These are phyloP conservation scores for Cremastinae sp. DNA, from an alignment of 2,888 invertebrate genomes.

Conservation along the genomic window DNA sequence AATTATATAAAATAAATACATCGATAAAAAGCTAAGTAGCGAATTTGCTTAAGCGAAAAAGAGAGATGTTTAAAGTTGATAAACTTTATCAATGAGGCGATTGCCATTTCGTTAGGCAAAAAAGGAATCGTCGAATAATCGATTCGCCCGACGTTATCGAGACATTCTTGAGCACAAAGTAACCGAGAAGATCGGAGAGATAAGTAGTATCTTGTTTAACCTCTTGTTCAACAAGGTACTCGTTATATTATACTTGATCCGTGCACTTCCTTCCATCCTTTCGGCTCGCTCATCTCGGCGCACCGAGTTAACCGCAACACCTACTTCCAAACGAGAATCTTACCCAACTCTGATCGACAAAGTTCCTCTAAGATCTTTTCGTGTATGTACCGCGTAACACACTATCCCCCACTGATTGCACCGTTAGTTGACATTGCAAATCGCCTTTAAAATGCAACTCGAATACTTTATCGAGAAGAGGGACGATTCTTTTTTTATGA, in stretches of 20 bases:
- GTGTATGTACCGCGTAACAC: conserved; percentile 14
- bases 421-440: conserved; percentile 12
- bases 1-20: too few relatives aligned
- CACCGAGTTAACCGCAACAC: conserved; percentile 28
- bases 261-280: neutral
- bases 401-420: conserved; percentile 11
- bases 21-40: too few relatives aligned
- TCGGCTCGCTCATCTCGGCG: neutral
- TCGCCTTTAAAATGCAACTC: neutral
- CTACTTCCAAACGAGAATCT: conserved; percentile 60
- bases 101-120: too few relatives aligned
- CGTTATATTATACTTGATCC: conserved; percentile 20
- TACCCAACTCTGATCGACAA: conserved; percentile 73
- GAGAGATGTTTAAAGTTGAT: too few relatives aligned
- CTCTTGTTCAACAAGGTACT: conserved; percentile 39
- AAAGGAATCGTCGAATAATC: too few relatives aligned
- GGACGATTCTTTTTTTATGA: too few relatives aligned
- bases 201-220: conserved; percentile 19
- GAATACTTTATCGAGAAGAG: too few relatives aligned
- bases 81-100: too few relatives aligned
- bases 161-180: conserved; percentile 7
- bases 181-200: conserved; percentile 2
- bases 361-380: conserved; percentile 64
- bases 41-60: too few relatives aligned
- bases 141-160: too few relatives aligned